phyloP scores from a whole-genome alignment of 2,113 vertebrate genomes.

The Mugil cephalus region DNA sequence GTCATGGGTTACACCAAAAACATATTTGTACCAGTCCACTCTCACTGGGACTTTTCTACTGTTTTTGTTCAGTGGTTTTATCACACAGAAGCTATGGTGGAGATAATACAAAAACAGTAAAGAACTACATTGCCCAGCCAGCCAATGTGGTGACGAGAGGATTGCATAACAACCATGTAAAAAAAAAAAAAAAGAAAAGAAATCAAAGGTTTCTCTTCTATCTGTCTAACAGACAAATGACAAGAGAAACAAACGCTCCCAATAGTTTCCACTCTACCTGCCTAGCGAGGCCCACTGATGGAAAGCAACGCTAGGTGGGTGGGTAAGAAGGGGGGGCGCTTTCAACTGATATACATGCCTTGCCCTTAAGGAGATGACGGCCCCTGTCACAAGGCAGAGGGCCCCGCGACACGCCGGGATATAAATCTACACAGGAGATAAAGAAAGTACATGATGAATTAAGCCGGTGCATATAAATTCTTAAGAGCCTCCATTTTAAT shows the following conservation, averaged over 20 bases:
- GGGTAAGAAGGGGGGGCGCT: conserved; percentile 81
- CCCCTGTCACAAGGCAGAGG: conserved; percentile 90
- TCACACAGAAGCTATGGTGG: not conserved
- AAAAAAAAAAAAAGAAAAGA: conserved; percentile 5
- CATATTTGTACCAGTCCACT: too few species aligned
- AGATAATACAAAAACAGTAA: not conserved
- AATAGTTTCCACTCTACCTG: conserved; percentile 76
- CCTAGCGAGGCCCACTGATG: conserved; percentile 84
- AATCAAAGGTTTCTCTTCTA: not conserved
- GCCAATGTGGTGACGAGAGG: not conserved
- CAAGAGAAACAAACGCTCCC: conserved; percentile 53
- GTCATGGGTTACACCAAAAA: too few species aligned
- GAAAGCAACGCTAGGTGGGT: conserved; percentile 85
- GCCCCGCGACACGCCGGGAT: conserved; percentile 92
- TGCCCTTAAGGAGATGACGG: conserved; percentile 99
- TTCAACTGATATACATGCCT: conserved; percentile 94
- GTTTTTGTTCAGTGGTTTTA: not conserved
- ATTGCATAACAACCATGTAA: conserved; percentile 10
- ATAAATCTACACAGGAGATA: conserved; percentile 99
- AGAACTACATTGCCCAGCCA: not conserved
- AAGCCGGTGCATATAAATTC: conserved; percentile 98
- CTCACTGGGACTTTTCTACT: not conserved
- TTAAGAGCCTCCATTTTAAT: conserved; percentile 99
- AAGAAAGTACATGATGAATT: conserved; percentile 99
- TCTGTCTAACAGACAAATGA: conserved; percentile 42